phyloP scores from a whole-genome alignment of 2,888 invertebrate species.

The Nesidiocoris tenuis region DNA sequence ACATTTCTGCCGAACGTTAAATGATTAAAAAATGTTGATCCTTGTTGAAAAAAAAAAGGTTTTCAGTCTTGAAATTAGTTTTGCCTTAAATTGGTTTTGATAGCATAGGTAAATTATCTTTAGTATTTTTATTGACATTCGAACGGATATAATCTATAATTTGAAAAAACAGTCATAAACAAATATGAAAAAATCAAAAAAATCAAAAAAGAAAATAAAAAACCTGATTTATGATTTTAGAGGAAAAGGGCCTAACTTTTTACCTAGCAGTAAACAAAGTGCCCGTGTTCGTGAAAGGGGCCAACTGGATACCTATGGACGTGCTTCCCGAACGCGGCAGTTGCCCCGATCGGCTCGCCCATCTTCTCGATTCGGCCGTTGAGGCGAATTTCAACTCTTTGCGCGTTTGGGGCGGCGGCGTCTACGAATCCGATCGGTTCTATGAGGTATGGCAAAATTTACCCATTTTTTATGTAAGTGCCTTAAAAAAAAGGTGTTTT shows the following conservation, averaged over 20 bases:
- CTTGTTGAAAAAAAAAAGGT: too few species aligned
- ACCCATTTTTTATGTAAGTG: background rate
- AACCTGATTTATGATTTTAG: slow-evolving; percentile 27
- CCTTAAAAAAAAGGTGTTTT: background rate
- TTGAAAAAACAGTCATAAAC: too few species aligned
- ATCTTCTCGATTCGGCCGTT: slow-evolving; percentile 68
- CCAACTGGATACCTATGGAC: slow-evolving; percentile 89
- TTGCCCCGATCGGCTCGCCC: slow-evolving; percentile 59
- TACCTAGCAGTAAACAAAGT: slow-evolving; percentile 82
- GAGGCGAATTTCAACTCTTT: slow-evolving; percentile 88
- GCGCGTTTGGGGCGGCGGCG: slow-evolving; percentile 98
- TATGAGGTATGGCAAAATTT: slow-evolving; percentile 64
- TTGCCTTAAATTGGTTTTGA: too few species aligned
- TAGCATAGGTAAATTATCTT: too few species aligned
- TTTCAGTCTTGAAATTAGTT: too few species aligned
- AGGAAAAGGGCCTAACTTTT: slow-evolving; percentile 68
- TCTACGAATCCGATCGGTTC: slow-evolving; percentile 88
- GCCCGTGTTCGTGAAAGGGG: slow-evolving; percentile 91
- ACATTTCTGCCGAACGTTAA: too few species aligned
- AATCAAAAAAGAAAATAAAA: too few species aligned
- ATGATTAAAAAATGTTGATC: too few species aligned
- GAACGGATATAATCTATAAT: too few species aligned
- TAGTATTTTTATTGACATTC: too few species aligned
- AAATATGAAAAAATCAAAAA: too few species aligned
- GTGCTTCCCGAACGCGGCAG: slow-evolving; percentile 75